Base-by-base conservation (phyloP, 1,140 invertebrate species). In the Chironomus striatipennis region DNA sequence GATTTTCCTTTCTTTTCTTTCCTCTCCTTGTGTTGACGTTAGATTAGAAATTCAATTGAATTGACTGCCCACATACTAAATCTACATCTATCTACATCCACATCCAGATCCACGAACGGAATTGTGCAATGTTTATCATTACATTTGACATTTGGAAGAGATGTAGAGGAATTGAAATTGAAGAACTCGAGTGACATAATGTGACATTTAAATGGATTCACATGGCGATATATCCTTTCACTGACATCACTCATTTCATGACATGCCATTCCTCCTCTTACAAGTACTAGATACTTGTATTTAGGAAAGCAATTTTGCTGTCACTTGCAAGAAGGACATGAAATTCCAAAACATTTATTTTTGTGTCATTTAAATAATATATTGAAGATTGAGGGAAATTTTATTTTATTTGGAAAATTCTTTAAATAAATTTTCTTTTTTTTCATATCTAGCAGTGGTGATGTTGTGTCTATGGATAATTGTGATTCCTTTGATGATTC, bases 201-300 rank as follows among this genome's bases (percentile, higher is more conserved):
- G 47, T 57, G 47, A 57, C 47, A 57, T 57, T 57, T 57, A 57
- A 57, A n/a, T 57, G 47, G 12, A 57, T 57, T 57, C 47, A 34
- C 24, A 34, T 34, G 24, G 24, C 24, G 24, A 34, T 34, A 34
- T 34, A 34, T 34, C 24, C 24, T 34, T 34, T 34, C 24, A 34
- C 24, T n/a, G n/a, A 57, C 47, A 57, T 57, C 24, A 57, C 47
- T 47, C 43, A 57, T n/a, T n/a, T 57, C 47, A n/a, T n/a, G n/a
- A 57, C 47, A n/a, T n/a, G n/a, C n/a, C n/a, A 57, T 34, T 34
- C 24, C 5, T 34, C 24, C 47, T 57, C 12, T 15, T 15, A n/a
- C 47, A 5, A 5, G 8, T n/a, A 57, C n/a, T n/a, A n/a, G 10
- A 5, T n/a, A 57, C 47, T 57, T 47, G 24, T 34, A 34, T 34